These are phyloP conservation scores for Scaptomyza polygonia DNA, from an alignment of 2,888 invertebrate species.

Conservation along the genomic window DNA sequence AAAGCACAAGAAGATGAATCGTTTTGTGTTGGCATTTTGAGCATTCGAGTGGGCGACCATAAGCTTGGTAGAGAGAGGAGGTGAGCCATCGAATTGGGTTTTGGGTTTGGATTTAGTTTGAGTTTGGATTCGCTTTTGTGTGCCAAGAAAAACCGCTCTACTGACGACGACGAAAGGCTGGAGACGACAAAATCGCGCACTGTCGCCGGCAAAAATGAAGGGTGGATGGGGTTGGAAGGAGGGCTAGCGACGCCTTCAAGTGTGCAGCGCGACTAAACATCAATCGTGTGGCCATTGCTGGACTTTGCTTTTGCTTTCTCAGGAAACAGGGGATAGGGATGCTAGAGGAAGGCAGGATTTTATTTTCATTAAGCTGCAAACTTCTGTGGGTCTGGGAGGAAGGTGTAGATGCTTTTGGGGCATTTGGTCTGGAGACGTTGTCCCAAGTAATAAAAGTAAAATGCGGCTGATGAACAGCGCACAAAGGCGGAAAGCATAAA, in stretches of 20 bases:
- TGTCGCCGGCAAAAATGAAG: conserved; percentile 48
- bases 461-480: conserved; percentile 74
- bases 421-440: conserved; percentile 36
- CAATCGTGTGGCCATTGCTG: conserved; percentile 66
- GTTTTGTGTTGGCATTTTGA: conserved; percentile 81
- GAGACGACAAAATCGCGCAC: conserved; percentile 37
- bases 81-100: conserved; percentile 9
- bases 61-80: conserved; percentile 8
- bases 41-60: conserved; percentile 71
- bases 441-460: conserved; percentile 79
- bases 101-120: conserved; percentile 21
- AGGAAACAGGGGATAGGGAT: conserved; percentile 19
- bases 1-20: conserved; percentile 82
- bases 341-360: conserved; percentile 45
- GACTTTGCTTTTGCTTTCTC: conserved; percentile 41
- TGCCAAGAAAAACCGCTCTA: conserved; percentile 55
- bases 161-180: conserved; percentile 13
- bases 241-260: conserved; percentile 51
- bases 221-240: background rate
- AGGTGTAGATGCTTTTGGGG: conserved; percentile 19
- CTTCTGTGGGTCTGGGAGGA: background rate
- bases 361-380: conserved; percentile 72
- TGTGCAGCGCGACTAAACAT: conserved; percentile 68
- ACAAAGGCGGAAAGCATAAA: conserved; percentile 74
- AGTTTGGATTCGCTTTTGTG: conserved; percentile 33